These are phyloP conservation scores for Fistularia commersonii DNA, from an alignment of 2,797 vertebrate genomes.

Conservation along the genomic window DNA sequence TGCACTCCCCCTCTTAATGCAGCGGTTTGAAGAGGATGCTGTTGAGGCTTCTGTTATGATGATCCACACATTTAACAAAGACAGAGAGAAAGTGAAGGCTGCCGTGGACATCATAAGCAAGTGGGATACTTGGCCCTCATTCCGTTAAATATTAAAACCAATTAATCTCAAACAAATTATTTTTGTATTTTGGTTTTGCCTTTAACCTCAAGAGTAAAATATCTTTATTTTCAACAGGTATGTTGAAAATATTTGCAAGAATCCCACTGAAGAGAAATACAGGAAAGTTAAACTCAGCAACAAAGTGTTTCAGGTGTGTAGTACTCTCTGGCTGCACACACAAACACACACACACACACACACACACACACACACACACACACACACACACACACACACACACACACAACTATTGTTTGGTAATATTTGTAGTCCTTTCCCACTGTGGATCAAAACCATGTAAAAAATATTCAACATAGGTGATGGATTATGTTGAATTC, in stretches of 20 bases:
- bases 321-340: too few species aligned
- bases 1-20: conserved; percentile 24
- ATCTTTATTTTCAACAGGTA: conserved; percentile 76
- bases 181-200: neutral
- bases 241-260: conserved; percentile 90
- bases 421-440: too few species aligned
- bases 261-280: conserved; percentile 91
- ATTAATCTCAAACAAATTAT: neutral
- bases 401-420: too few species aligned
- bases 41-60: conserved; percentile 93
- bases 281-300: conserved; percentile 89
- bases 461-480: too few species aligned
- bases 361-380: too few species aligned
- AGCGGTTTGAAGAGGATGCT: conserved; percentile 84
- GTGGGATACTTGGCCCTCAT: conserved; percentile 63
- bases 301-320: conserved; percentile 88
- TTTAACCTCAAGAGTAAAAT: too few species aligned
- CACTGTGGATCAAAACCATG: too few species aligned
- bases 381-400: too few species aligned
- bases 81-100: conserved; percentile 84
- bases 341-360: too few species aligned
- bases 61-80: conserved; percentile 93
- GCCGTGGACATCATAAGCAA: conserved; percentile 92
- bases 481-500: too few species aligned
- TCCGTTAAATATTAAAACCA: neutral